Conservation (phyloP, 2,888 invertebrate genomes). For the Tachina grossa region DNA sequence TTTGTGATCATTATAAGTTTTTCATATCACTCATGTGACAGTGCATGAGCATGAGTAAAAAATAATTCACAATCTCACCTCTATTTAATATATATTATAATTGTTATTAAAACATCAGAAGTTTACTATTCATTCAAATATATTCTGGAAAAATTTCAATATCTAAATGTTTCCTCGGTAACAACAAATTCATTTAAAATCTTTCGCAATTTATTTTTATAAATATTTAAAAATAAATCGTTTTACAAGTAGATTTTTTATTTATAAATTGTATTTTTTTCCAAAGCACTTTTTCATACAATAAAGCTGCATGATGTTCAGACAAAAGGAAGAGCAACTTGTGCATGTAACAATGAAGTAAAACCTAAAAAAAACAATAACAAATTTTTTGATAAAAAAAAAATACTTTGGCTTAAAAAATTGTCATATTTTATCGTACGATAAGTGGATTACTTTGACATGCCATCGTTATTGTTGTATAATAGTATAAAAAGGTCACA, state of each 20-base stretch:
- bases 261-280: neutral
- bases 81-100: no score
- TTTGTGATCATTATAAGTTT: no score
- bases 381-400: constrained; percentile 4
- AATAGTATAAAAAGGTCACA: neutral
- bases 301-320: neutral
- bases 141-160: neutral
- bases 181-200: neutral
- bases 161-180: neutral
- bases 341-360: neutral
- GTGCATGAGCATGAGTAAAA: no score
- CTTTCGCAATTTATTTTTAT: neutral
- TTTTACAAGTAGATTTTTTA: neutral
- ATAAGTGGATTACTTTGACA: constrained; percentile 59
- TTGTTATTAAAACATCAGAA: no score
- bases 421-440: constrained; percentile 49
- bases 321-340: neutral
- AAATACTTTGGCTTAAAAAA: constrained; percentile 3
- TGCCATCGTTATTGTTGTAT: constrained; percentile 41
- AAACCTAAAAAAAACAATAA: neutral
- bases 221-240: neutral
- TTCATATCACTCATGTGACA: no score
- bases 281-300: neutral
- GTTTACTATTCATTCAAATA: no score
- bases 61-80: no score